Base-by-base conservation (phyloP, 2,797 vertebrate genomes). In the Sphaeramia orbicularis region DNA sequence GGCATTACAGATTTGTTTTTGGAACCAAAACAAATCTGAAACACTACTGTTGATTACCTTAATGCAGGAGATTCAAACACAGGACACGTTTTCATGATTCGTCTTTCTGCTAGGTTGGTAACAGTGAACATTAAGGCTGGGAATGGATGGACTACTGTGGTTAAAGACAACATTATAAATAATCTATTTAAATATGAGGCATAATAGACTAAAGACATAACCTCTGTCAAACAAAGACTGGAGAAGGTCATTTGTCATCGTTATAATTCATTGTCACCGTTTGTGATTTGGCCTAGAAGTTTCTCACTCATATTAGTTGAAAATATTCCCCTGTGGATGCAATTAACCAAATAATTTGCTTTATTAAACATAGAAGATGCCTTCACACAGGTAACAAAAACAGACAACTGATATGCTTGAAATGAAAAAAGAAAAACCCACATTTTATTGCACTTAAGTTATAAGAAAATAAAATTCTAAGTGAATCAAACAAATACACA, bases 381-480 rank as follows among this genome's bases (percentile, higher is more conserved):
- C 88, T 92, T 92, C 91, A 93, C 90, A 92, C 90, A 91, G 71
- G 85, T 91, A 93, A 94, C 91, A 93, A 94, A 94, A 92, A 93
- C 91, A 93, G 90, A 94, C 91, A 90, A 93, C 80, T 83, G 90
- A 94, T 92, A 93, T 91, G 89, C 88, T 94, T 94, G 91, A 94
- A 94, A 94, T 93, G 92, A 94, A 90, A 87, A 92, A 92, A 91
- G 88, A 92, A 93, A 92, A 93, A 93, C 92, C 91, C 94, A 99
- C 97, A 97, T 99, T 99, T 99, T 99, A 99, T 99, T 99, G 98
- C 98, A 99, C 98, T 99, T 99, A 99, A 99, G 96, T 99, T 99
- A 99, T 99, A 99, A 98, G 97, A 99, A 99, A 99, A 99, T 99
- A 99, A 99, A 99, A 99, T 99, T 99, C 97, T 99, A 99, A 98